Evolutionary conservation across 2,888 invertebrate species (phyloP).

Genomic region (Papilio protenor): DNA sequence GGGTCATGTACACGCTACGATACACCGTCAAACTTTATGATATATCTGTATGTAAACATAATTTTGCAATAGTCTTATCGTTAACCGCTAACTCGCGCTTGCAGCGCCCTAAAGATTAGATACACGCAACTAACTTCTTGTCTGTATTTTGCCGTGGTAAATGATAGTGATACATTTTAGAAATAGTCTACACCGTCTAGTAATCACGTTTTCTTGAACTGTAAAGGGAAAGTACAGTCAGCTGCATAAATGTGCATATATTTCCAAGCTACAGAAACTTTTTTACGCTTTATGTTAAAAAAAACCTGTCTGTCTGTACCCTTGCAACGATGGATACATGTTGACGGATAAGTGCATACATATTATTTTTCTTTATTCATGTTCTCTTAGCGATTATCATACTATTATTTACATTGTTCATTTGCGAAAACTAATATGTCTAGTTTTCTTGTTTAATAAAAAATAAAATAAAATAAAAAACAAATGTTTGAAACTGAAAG

Average conservation of each 20-base stretch:
- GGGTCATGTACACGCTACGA: slow-evolving; percentile 17
- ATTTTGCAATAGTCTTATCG: slow-evolving; percentile 39
- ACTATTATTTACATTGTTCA: too few relatives aligned
- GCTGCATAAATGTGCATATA: too few relatives aligned
- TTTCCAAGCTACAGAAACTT: neutral
- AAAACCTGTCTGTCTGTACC: too few relatives aligned
- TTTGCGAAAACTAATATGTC: too few relatives aligned
- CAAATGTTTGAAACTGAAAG: too few relatives aligned
- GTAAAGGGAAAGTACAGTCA: neutral
- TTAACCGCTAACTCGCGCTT: slow-evolving; percentile 27
- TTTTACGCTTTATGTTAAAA: too few relatives aligned
- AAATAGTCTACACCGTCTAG: neutral
- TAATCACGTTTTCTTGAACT: neutral
- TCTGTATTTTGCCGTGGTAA: neutral
- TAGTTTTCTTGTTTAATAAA: too few relatives aligned
- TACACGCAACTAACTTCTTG: slow-evolving; percentile 12
- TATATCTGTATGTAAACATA: slow-evolving; percentile 36
- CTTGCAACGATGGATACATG: too few relatives aligned
- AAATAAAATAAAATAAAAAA: too few relatives aligned
- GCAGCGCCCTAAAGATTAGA: slow-evolving; percentile 34
- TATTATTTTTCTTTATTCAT: too few relatives aligned
- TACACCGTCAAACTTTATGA: slow-evolving; percentile 34
- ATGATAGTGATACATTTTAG: neutral
- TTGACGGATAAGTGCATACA: too few relatives aligned
- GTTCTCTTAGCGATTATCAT: too few relatives aligned